Conservation (phyloP, 2,797 vertebrate genomes). For the Chlorospingus flavigularis region DNA sequence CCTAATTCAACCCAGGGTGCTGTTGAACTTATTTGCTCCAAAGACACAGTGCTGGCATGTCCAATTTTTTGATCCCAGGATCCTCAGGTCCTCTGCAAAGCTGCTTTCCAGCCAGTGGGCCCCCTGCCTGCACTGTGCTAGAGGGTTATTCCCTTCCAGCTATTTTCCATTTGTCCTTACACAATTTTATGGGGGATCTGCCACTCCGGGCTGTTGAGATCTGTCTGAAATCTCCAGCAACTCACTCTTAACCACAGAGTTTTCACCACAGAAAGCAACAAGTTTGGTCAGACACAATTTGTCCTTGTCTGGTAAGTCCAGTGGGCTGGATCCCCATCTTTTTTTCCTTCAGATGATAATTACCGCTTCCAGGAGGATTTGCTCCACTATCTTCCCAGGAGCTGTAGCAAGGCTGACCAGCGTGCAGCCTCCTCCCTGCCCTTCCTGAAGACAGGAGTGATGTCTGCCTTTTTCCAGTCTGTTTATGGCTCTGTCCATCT, state of each 20-base stretch:
- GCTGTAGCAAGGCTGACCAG: not conserved
- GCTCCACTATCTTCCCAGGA: not conserved
- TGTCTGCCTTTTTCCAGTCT: not conserved
- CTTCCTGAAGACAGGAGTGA: rapidly evolving
- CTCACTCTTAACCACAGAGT: not conserved
- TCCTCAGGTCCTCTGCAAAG: not conserved
- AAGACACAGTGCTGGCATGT: not conserved
- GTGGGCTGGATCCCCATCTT: not conserved
- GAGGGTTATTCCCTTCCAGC: not conserved
- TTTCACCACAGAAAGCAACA: not conserved
- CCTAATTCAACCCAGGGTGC: not conserved
- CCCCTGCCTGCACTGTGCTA: not conserved
- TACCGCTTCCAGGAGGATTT: not conserved
- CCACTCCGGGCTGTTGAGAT: not conserved
- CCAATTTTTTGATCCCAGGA: not conserved
- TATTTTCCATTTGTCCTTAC: not conserved
- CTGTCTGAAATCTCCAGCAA: not conserved
- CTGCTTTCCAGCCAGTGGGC: not conserved
- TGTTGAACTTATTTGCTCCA: not conserved
- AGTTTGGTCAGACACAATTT: not conserved
- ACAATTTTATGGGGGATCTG: not conserved
- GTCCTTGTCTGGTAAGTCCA: not conserved
- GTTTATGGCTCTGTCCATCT: not conserved
- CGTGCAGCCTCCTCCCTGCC: not conserved
- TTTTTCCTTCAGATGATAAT: not conserved